Conservation (phyloP, 2,888 invertebrate species). For the Pelosia muscerda region DNA sequence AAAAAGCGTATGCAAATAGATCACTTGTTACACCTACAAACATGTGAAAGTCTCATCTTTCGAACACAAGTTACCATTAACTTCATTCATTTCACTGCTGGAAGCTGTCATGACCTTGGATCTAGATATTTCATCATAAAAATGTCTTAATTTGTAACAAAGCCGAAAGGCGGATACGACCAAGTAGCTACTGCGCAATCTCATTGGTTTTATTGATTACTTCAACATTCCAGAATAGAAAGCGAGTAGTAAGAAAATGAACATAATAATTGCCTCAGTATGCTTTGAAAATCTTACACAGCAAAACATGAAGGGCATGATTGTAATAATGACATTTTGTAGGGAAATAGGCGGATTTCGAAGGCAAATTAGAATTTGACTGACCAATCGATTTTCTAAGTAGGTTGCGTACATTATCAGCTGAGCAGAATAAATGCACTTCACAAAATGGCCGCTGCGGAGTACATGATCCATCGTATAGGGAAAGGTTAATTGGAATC, state of each 20-base stretch:
- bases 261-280: not conserved
- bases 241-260: constrained; percentile 12
- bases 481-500: constrained; percentile 25
- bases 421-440: constrained; percentile 70
- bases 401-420: constrained; percentile 69
- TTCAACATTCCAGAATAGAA: constrained; percentile 14
- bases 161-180: constrained; percentile 1
- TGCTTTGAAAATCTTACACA: not conserved
- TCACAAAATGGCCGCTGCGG: constrained; percentile 84
- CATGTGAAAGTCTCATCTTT: not conserved
- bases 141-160: not conserved
- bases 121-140: not conserved
- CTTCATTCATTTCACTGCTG: too few relatives aligned
- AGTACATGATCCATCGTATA: constrained; percentile 46
- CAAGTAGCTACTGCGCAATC: constrained; percentile 19
- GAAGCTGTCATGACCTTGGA: constrained; percentile 8
- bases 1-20: not conserved
- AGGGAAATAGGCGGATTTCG: not conserved
- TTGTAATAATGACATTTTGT: not conserved
- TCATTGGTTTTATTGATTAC: constrained; percentile 17
- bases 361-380: constrained; percentile 12
- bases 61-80: not conserved
- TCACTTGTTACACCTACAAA: not conserved
- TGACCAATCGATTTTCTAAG: constrained; percentile 53
- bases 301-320: not conserved